Evolutionary conservation across 2,888 invertebrate species (phyloP).

Genomic region (Adineta ricciae): DNA sequence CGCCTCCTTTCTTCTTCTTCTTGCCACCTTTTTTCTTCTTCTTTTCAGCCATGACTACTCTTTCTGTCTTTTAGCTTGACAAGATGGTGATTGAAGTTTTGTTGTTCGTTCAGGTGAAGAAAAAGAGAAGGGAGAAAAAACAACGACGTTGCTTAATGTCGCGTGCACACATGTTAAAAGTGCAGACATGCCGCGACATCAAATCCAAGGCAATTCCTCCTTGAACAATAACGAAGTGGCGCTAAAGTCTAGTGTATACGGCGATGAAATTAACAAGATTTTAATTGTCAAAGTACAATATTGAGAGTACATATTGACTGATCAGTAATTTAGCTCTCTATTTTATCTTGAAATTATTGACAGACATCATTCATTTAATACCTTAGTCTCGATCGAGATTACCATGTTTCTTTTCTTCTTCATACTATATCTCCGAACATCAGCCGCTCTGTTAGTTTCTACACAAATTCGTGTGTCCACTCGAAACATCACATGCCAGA

Average conservation of each 20-base stretch:
- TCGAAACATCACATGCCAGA: not conserved
- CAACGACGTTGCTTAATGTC: not conserved
- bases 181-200: not conserved
- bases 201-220: constrained; percentile 7
- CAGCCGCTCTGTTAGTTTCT: not conserved
- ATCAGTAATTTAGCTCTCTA: not conserved
- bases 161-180: not conserved
- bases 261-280: not conserved
- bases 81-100: not conserved
- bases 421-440: not conserved
- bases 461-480: not conserved
- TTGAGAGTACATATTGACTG: not conserved
- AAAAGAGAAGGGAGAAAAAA: too few relatives aligned
- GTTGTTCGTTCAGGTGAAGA: not conserved
- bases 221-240: not conserved
- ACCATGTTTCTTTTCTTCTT: not conserved
- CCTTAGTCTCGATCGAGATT: not conserved
- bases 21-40: constrained; percentile 16
- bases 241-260: not conserved
- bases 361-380: not conserved
- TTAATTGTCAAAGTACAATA: not conserved
- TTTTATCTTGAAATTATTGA: not conserved
- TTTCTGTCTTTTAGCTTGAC: not conserved
- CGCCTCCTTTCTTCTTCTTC: not conserved
- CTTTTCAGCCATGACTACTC: constrained; percentile 8